These are phyloP conservation scores for Oeneis ivallda DNA, from an alignment of 2,888 invertebrate species.

Conservation along the genomic window DNA sequence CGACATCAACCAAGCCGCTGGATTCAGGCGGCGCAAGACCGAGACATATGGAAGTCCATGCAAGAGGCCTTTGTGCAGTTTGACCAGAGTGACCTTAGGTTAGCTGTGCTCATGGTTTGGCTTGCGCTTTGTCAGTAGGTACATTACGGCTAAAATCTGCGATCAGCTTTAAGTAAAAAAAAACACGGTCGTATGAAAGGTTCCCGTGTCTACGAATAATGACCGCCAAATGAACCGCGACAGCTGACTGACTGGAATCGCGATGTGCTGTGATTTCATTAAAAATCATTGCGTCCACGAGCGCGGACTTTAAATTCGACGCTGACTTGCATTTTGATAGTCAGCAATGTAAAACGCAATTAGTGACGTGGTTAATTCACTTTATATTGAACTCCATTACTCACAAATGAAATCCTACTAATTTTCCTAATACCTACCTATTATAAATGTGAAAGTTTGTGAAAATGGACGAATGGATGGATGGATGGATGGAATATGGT, in stretches of 20 bases:
- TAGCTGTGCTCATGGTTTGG: too few relatives aligned
- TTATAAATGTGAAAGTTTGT: too few relatives aligned
- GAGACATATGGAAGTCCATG: too few relatives aligned
- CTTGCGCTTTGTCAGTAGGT: too few relatives aligned
- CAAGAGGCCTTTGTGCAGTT: too few relatives aligned
- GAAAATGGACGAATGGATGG: too few relatives aligned
- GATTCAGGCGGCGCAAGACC: too few relatives aligned
- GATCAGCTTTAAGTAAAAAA: background rate
- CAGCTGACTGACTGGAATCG: constrained; percentile 52
- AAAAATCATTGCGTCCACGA: constrained; percentile 39
- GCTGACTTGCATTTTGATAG: constrained; percentile 33
- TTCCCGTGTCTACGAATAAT: constrained; percentile 59
- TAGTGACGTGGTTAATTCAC: constrained; percentile 14
- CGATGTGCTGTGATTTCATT: constrained; percentile 47
- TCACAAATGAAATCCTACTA: too few relatives aligned
- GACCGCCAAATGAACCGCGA: constrained; percentile 61
- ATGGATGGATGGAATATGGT: too few relatives aligned
- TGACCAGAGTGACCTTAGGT: too few relatives aligned
- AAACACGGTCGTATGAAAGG: constrained; percentile 37
- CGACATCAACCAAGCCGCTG: too few relatives aligned
- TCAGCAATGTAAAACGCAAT: constrained; percentile 7
- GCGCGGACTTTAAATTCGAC: constrained; percentile 12
- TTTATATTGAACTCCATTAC: background rate
- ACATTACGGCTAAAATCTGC: background rate
- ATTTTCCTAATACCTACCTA: too few relatives aligned